These are phyloP conservation scores for Remorina albescens DNA, from an alignment of 2,797 vertebrate genomes.

Conservation along the genomic window DNA sequence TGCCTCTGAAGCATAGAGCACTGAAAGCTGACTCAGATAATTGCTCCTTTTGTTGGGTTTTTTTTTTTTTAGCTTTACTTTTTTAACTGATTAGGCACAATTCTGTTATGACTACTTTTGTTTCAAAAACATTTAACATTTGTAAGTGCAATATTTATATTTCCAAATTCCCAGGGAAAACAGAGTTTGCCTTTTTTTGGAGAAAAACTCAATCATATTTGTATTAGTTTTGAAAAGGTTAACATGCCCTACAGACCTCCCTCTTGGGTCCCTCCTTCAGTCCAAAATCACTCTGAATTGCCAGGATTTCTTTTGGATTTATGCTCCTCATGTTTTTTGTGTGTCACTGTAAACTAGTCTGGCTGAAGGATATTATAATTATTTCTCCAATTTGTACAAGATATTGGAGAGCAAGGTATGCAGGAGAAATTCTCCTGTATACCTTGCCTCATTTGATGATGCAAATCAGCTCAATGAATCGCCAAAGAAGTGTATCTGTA, in stretches of 20 bases:
- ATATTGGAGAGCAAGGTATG: too few relatives aligned
- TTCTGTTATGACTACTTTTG: not conserved
- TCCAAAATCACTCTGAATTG: not conserved
- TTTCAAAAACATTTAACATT: not conserved
- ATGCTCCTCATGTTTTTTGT: not conserved
- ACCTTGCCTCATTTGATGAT: conserved; percentile 16
- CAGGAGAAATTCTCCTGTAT: conserved; percentile 12
- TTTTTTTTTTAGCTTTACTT: too few relatives aligned
- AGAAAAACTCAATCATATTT: not conserved
- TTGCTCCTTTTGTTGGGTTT: not conserved
- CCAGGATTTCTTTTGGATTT: not conserved
- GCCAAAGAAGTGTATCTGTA: conserved; percentile 11
- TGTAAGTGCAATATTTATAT: not conserved
- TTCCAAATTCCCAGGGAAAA: not conserved
- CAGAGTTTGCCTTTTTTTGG: not conserved
- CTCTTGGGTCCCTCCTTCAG: not conserved
- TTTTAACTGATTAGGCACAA: not conserved
- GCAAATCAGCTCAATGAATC: conserved; percentile 6
- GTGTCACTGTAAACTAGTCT: too few relatives aligned
- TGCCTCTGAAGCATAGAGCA: not conserved
- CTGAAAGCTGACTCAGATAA: not conserved
- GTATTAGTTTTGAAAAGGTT: not conserved
- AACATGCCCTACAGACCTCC: not conserved
- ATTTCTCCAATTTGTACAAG: not conserved
- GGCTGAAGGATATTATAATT: too few relatives aligned